Evolutionary conservation across 1,140 invertebrate species (phyloP), one percentile per base, ranked within the genome.

Genomic region (Heliconius nattereri): DNA sequence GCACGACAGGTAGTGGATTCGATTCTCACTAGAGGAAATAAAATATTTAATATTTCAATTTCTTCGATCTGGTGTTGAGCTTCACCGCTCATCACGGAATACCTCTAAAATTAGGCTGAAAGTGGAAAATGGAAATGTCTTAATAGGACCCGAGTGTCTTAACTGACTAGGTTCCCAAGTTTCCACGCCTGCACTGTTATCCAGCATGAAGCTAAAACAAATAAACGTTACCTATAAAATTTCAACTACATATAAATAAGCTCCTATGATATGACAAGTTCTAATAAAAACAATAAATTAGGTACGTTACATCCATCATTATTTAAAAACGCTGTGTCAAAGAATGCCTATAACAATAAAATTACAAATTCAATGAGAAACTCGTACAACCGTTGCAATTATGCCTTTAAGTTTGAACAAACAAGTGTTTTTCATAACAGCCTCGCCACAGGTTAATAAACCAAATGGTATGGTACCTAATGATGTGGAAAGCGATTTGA

Each of bases 401-500:
- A 78, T 71, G 66, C 70, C 26, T 35, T 77, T 26, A 71, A 49
- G 13, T 45, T 20, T 66, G 60, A 77, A 73, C 29, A 71, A 77
- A 81, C 71, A 77, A 37, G 54, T 3, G 26, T 52, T 81, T 77
- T 77, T 66, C 71, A 29, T 20, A 74, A 49, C 35, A 26, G 26
- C 72, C 60, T 7, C 7, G 66, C 77, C 52, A 57, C 66, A 77
- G 80, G 80, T 79, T 79, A 79, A 82, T 79, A 84, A 79, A 84
- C 78, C 75, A 73, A 77, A 66, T 81, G 76, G 73, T 75, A 73
- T 83, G 78, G 81, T 77, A 81, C 74, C 83, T 91, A 92, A 91
- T 91, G 89, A 90, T 71, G 87, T 86, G 89, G 88, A 91, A 92
- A 91, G 85, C 81, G 75, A 86, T 87, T 86, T 82, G 79, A 85